Conservation (phyloP, 2,797 vertebrate genomes). For the Euphonia xanthogaster region DNA sequence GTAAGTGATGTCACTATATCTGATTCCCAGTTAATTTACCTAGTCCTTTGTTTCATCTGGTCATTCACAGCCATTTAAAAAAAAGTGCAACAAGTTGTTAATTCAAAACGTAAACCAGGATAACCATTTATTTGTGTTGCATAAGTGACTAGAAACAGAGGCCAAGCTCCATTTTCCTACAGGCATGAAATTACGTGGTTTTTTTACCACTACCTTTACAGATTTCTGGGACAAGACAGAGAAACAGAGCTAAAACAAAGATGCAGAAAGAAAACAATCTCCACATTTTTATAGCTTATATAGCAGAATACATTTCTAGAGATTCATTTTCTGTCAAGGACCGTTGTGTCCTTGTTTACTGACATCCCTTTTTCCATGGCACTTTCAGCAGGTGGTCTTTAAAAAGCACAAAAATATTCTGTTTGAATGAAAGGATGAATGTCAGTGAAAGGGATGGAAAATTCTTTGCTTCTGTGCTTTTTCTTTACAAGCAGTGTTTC, state of each 20-base stretch:
- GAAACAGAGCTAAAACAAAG: neutral
- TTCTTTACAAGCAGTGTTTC: neutral
- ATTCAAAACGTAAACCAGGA: neutral
- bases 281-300: neutral
- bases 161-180: neutral
- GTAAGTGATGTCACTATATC: neutral
- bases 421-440: conserved; percentile 28
- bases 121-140: neutral
- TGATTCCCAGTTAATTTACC: neutral
- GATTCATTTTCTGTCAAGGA: neutral
- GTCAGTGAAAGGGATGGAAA: neutral
- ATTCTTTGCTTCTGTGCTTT: neutral
- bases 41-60: conserved; percentile 15
- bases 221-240: neutral
- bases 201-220: neutral
- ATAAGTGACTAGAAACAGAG: neutral
- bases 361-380: neutral
- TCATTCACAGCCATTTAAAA: neutral
- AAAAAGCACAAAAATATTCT: conserved; percentile 28
- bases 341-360: neutral
- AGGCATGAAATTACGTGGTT: neutral
- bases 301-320: neutral
- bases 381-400: conserved; percentile 21
- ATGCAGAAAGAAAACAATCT: neutral
- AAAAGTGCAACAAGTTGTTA: neutral